Evolutionary conservation across 2,113 vertebrate species (phyloP), one percentile per base, ranked within the genome.

Genomic region (Labrus mixtus): DNA sequence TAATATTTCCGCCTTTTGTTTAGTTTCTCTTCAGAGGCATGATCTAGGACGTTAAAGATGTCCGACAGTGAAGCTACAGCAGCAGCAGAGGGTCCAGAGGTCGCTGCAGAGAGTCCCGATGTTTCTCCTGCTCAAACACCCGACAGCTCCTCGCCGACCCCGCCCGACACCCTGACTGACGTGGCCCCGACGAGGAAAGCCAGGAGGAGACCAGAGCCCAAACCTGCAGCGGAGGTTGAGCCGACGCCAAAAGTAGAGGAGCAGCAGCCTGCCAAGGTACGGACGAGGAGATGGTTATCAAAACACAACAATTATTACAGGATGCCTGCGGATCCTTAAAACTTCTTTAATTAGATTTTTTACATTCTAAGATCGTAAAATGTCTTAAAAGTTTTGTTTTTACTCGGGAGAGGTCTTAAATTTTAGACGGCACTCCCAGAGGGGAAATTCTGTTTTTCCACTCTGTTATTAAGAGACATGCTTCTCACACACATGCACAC

Each of bases 201-300:
- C 77, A 92, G 96, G 54, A 97, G 94, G 87, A 96, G 96, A 84
- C 95, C 97, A 2, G 97, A 97, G 8, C 23, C 86, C 48, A 95
- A 93, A 80, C 57, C 89, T 55, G 65, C 79, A 15, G 72, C 77
- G 1, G 78, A 93, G 23, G 20, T 61, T 8, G 59, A 80, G 61
- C 79, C 86, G 56, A 37, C 0, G 3, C 25, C 60, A 3, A 68
- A 81, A 59, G 71, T 16, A 41, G 85, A 87, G 50, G 82, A 90
- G 79, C 73, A 90, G 79, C 73, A 83, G 51, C 54, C 65, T 0
- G 20, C 59, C 33, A 63, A 90, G 82, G 92, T 89, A 81, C 6
- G 1, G 3, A 48, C 29, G 8, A 48, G 16, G 46, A n/a, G 46
- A 19, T 50, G 0, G 8, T 6, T n/a, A 8, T 39, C 37, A 39